phyloP scores from a whole-genome alignment of 2,888 invertebrate genomes.

The Molanna angustata region DNA sequence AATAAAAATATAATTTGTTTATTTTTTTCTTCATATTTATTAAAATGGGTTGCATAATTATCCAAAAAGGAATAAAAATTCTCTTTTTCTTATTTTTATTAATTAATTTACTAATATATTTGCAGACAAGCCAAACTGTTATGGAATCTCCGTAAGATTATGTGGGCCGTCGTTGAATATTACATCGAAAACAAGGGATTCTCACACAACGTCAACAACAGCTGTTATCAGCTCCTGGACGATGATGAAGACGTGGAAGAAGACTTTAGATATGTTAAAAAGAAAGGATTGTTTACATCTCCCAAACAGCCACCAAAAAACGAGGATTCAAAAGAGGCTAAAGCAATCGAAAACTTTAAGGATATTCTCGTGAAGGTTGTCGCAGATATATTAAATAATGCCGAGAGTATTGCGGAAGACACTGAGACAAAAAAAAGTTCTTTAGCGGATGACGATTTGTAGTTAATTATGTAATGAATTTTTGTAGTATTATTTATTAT shows the following conservation, averaged over 20 bases:
- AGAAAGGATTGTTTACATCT: neutral
- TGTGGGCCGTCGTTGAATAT: slow-evolving; percentile 51
- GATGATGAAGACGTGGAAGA: slow-evolving; percentile 4
- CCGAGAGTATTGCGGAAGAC: slow-evolving; percentile 14
- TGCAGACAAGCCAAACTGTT: slow-evolving; percentile 54
- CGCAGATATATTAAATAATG: slow-evolving; percentile 32
- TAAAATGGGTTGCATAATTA: neutral
- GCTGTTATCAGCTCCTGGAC: slow-evolving; percentile 1
- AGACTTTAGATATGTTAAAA: neutral
- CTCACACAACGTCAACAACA: neutral
- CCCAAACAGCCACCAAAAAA: neutral
- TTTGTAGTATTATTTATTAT: too few relatives aligned
- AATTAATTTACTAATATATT: slow-evolving; percentile 34
- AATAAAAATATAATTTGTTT: too few relatives aligned
- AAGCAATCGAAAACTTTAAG: slow-evolving; percentile 34
- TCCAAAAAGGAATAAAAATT: slow-evolving; percentile 31
- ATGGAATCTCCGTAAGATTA: slow-evolving; percentile 46
- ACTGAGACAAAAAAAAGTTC: neutral
- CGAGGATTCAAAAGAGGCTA: slow-evolving; percentile 6
- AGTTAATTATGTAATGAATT: too few relatives aligned
- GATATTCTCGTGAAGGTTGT: slow-evolving; percentile 36
- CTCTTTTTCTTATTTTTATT: neutral
- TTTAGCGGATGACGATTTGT: too few relatives aligned
- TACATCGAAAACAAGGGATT: slow-evolving; percentile 46
- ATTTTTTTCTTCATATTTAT: too few relatives aligned